Base-by-base conservation (phyloP, 2,888 invertebrate species). In the Amphimallon solstitiale region DNA sequence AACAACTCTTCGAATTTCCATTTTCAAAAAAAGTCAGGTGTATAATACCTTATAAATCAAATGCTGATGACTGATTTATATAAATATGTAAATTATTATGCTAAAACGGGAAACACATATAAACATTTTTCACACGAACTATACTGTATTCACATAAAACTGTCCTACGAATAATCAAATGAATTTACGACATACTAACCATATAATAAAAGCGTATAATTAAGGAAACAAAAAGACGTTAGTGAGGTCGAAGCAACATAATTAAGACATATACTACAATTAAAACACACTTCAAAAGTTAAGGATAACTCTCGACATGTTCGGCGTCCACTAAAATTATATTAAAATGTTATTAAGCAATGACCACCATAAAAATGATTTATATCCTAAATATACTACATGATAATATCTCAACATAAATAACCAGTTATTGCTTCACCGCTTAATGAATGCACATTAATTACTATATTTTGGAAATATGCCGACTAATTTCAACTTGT, bases 381-480 rank as follows among this genome's bases (percentile, higher is more conserved):
- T 51, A 51, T 51, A 5, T 21, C 4, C 29, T 9, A 34, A 34
- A 15, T 14, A 2, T 3, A 9, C 29, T 9, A 35, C 34, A 14
- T 34, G 51, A 51, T 51, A 35, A 34, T 5, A 51, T 9, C 35
- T 51, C 12, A n/a, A 21, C 19, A 40, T 40, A 23, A 23, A 40
- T 23, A 40, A 40, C 21, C 4, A 10, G 12, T 23, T 23, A 56
- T 56, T 23, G 23, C 40, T 40, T 23, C 51, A 23, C 2, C 23
- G 23, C 9, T 34, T 56, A 56, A 29, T 23, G 7, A 40, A 23
- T 19, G 21, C n/a, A 21, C 40, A 40, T 40, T 56, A 56, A 56
- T 56, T 40, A 56, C 14, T 40, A 29, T 56, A 56, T 40, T 56
- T 45, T 35, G 15, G 35, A 37, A 35, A 15, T 34, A 51, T 15